Conservation (phyloP, 2,797 vertebrate species). For the Parotocinclus haroldoi region DNA sequence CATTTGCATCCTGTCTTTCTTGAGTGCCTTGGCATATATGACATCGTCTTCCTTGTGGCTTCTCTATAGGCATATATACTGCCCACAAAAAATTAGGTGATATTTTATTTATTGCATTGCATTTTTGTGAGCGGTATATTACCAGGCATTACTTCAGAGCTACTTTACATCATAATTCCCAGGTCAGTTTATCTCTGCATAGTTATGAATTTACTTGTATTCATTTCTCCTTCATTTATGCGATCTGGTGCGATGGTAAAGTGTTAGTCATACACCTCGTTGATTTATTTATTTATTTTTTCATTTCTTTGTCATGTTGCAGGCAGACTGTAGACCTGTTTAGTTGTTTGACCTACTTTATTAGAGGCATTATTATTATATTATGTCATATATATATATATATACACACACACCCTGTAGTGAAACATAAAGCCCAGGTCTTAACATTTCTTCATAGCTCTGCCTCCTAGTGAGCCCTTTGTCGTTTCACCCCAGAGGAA, state of each 20-base stretch:
- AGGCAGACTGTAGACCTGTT: too few relatives aligned
- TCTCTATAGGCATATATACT: slow-evolving; percentile 61
- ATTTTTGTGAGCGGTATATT: too few relatives aligned
- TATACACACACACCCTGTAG: slow-evolving; percentile 1
- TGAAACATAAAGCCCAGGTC: background rate
- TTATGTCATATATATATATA: slow-evolving; percentile 1
- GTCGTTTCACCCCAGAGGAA: slow-evolving; percentile 27
- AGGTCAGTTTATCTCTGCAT: slow-evolving; percentile 68
- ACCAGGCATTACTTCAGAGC: slow-evolving; percentile 58
- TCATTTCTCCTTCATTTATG: slow-evolving; percentile 77
- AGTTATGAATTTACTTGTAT: slow-evolving; percentile 68
- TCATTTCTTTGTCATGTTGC: slow-evolving; percentile 42
- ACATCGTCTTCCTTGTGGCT: slow-evolving; percentile 59
- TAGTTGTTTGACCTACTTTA: slow-evolving; percentile 15
- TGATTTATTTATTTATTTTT: slow-evolving; percentile 18
- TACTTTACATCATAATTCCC: slow-evolving; percentile 54
- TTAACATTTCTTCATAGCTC: background rate
- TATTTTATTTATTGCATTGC: too few relatives aligned
- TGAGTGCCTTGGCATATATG: slow-evolving; percentile 49
- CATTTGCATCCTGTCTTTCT: slow-evolving; percentile 16
- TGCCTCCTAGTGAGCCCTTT: slow-evolving; percentile 8
- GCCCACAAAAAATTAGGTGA: too few relatives aligned
- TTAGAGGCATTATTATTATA: background rate
- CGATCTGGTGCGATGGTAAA: slow-evolving; percentile 64
- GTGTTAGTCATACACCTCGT: slow-evolving; percentile 62